Evolutionary conservation across 1,140 invertebrate species (phyloP).

Genomic region (Bombus affinis): DNA sequence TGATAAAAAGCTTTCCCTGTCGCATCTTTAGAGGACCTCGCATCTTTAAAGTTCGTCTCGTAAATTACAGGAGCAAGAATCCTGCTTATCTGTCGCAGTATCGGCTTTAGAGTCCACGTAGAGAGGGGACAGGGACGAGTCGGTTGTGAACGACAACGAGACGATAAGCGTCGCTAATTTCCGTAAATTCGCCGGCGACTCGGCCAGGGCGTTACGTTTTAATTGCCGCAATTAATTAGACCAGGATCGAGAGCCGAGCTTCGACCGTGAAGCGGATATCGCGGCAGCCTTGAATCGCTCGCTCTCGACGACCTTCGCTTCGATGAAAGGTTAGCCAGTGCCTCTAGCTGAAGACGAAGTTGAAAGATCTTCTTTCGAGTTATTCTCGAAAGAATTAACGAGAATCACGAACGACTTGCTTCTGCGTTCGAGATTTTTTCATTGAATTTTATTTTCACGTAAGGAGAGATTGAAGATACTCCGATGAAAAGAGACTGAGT

Average conservation of each 20-base stretch:
- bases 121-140: neutral
- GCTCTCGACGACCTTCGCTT: slow-evolving; percentile 25
- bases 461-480: slow-evolving; percentile 13
- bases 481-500: neutral
- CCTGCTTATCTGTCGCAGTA: neutral
- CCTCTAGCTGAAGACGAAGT: slow-evolving; percentile 16
- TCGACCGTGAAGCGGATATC: slow-evolving; percentile 18
- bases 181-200: slow-evolving; percentile 48
- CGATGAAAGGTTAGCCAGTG: slow-evolving; percentile 4
- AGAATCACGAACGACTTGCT: neutral
- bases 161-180: slow-evolving; percentile 53
- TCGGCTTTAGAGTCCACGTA: neutral
- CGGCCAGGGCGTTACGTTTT: slow-evolving; percentile 45
- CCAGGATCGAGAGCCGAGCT: neutral
- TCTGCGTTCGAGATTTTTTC: neutral
- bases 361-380: neutral
- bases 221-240: slow-evolving; percentile 53
- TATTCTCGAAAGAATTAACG: neutral
- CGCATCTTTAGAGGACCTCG: neutral
- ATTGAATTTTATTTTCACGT: neutral
- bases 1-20: too few species aligned
- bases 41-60: neutral
- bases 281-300: slow-evolving; percentile 17
- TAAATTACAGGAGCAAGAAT: slow-evolving; percentile 11
- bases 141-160: neutral